Evolutionary conservation across 2,113 vertebrate genomes (phyloP).

Genomic region (Limnothrissa miodon): DNA sequence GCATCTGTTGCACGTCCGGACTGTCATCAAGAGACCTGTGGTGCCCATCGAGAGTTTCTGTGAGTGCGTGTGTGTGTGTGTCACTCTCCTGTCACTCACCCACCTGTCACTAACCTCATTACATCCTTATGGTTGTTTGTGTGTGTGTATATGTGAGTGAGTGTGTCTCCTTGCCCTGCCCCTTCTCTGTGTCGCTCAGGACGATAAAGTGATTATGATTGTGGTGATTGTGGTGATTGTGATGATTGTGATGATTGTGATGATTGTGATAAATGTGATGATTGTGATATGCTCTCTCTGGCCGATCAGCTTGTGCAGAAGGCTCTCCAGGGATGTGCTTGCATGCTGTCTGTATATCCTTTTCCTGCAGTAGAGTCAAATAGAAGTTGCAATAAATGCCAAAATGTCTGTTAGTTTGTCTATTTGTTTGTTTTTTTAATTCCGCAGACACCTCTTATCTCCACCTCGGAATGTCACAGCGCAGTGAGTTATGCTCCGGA

Average conservation of each 20-base stretch:
- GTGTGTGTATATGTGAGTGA: no score
- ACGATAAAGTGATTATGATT: slow-evolving; percentile 83
- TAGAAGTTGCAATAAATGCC: background rate
- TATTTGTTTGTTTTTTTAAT: background rate
- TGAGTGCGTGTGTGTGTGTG: slow-evolving; percentile 3
- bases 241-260: slow-evolving; percentile 61
- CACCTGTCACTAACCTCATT: background rate
- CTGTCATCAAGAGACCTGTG: background rate
- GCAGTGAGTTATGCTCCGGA: background rate
- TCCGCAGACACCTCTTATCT: background rate
- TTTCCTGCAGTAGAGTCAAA: background rate
- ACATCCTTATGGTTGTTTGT: slow-evolving; percentile 27
- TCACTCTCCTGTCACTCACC: background rate
- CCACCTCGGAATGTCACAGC: slow-evolving; percentile 29
- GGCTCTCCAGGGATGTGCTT: slow-evolving; percentile 58
- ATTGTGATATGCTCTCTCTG: no score
- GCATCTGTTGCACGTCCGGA: background rate
- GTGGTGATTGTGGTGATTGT: slow-evolving; percentile 76
- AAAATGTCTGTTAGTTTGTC: no score
- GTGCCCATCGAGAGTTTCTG: background rate
- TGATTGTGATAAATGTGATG: no score
- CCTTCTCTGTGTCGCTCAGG: slow-evolving; percentile 76
- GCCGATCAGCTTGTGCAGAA: slow-evolving; percentile 50
- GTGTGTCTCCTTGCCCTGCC: slow-evolving; percentile 53
- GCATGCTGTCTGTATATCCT: slow-evolving; percentile 32